Conservation (phyloP, 2,113 vertebrate genomes). For the Melanocharis versteri region DNA sequence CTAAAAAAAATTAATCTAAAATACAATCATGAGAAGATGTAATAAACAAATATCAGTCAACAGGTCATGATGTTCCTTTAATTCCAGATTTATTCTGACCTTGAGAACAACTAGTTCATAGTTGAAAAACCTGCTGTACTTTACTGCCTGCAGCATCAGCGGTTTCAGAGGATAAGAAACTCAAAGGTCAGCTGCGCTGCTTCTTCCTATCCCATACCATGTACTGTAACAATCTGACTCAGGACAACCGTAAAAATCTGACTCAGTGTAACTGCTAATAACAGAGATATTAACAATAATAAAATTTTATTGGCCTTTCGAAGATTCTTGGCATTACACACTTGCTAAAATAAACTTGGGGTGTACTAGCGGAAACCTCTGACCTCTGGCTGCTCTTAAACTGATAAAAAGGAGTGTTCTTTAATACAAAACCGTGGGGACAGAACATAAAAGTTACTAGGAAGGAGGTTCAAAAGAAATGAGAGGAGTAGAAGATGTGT, state of each 20-base stretch:
- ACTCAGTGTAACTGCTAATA: constrained; percentile 15
- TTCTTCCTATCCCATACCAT: neutral
- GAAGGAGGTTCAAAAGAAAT: neutral
- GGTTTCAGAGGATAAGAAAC: constrained; percentile 56
- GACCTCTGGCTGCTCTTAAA: neutral
- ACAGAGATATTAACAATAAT: constrained; percentile 47
- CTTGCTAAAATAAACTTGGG: neutral
- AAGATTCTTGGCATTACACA: neutral
- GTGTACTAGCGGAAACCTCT: neutral
- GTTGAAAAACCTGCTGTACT: constrained; percentile 22
- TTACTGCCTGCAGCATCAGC: constrained; percentile 56
- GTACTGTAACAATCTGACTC: constrained; percentile 43
- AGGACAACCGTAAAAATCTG: constrained; percentile 28
- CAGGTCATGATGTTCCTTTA: neutral
- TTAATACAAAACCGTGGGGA: neutral
- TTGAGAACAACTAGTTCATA: constrained; percentile 17
- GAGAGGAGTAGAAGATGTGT: neutral
- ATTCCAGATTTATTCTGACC: constrained; percentile 27
- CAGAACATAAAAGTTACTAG: neutral
- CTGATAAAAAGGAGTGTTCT: neutral
- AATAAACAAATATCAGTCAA: neutral
- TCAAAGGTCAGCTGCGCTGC: constrained; percentile 58
- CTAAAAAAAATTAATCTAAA: neutral
- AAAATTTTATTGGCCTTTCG: constrained; percentile 39
- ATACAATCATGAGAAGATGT: neutral